Base-by-base conservation (phyloP, 2,113 vertebrate species). In the Pantherophis guttatus region DNA sequence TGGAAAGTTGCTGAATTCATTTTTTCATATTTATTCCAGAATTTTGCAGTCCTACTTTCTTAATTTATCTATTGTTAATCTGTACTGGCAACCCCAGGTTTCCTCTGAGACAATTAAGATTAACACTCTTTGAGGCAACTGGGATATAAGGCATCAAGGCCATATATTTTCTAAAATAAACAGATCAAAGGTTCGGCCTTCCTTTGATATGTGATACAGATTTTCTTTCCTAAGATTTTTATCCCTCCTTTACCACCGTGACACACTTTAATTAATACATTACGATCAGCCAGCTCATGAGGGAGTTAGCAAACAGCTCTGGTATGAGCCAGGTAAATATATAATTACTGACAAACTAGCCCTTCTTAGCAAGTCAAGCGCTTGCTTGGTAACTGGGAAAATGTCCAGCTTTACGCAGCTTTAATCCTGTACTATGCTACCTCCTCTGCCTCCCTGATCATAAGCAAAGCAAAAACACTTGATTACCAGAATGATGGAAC, bases 61-160 rank as follows among this genome's bases (percentile, higher is more conserved):
- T 96, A 94, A 59, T 95, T 93, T 90, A 94, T 88, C 93, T 87
- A 93, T 93, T 94, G 94, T 94, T 96, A 96, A 96, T 96, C 95
- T 94, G 91, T 95, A 12, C 3, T 91, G 95, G 3, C 94, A 95
- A 94, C 92, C 95, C 93, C 96, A 90, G 29, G 33, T 92, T 90
- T 94, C 90, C 81, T 54, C 91, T 48, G 86, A 96, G 93, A 93
- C 65, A 96, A 92, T 96, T 88, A 96, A 96, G 95, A 95, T 88
- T 92, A 59, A 39, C 58, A 10, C 87, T 59, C 92, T 97, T 95
- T 96, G 95, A 97, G 97, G 94, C 94, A 87, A 59, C 90, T 88
- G 85, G 57, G 93, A 0, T 0, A 93, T 94, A 94, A 53, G 10
- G 39, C 89, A 96, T 90, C 93, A 96, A 95, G 92, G 92, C 96